Evolutionary conservation across 2,888 invertebrate species (phyloP), one percentile per base, ranked within the genome.

Genomic region (Lydus trimaculatus): DNA sequence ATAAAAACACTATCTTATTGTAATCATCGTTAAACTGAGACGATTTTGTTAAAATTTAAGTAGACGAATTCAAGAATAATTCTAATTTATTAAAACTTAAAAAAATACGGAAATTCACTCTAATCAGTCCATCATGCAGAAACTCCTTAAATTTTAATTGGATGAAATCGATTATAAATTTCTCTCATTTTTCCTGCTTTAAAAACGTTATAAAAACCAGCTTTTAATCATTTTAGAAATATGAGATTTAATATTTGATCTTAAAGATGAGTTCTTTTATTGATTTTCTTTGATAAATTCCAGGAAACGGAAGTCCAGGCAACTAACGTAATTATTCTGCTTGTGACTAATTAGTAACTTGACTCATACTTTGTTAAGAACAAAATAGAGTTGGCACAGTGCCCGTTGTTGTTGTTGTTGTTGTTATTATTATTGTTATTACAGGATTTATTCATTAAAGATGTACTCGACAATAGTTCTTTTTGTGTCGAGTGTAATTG

Each of bases 81-180:
- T n/a, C n/a, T n/a, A n/a, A n/a, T n/a, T n/a, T n/a, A n/a, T n/a
- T n/a, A n/a, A n/a, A n/a, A n/a, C n/a, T n/a, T n/a, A n/a, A n/a
- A 36, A 36, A 36, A 36, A 15, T 36, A 15, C 4, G 15, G 63
- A 60, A 67, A 33, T 33, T 33, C 31, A 63, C 58, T 63, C 66
- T 58, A 66, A 66, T 66, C 67, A 67, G 28, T 64, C 67, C 64
- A 61, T 64, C 52, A 48, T 67, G 64, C 63, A 67, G 60, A 52
- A 64, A 67, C 64, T 64, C 67, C 64, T 67, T 61, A 61, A 67
- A 64, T 61, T 67, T 31, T 61, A 61, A 64, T 64, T 61, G 67
- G n/a, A 17, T 7, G 13, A 15, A 36, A 36, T 11, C 13, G 15
- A 36, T 43, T 43, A 17, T 5, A 1, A 17, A 17, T 6, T n/a